A percentile compares a stretch with the other conserved stretches of the same genome.
These are phyloP conservation scores for Listronotus oregonensis DNA, from an alignment of 1,140 invertebrate species.

Conservation along the genomic window DNA sequence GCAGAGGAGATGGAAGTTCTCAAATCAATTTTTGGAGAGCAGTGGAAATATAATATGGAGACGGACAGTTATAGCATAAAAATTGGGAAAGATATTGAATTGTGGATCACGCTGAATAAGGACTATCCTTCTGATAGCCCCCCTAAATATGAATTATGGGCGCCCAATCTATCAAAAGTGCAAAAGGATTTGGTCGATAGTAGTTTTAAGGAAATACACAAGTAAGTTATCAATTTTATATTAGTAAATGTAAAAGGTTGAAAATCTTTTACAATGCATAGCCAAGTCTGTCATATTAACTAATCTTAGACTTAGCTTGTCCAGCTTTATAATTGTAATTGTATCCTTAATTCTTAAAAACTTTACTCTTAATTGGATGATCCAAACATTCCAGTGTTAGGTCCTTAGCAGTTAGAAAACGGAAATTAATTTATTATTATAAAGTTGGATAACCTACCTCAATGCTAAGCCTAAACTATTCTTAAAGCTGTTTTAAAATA, in stretches of 20 bases:
- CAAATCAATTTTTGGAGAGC: conserved; percentile 73
- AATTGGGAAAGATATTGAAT: conserved; percentile 60
- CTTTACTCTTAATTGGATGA: too few species aligned
- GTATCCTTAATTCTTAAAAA: too few species aligned
- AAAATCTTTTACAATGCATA: background rate
- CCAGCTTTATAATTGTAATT: too few species aligned
- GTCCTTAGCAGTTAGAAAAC: too few species aligned
- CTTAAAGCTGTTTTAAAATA: too few species aligned
- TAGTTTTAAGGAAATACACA: conserved; percentile 68
- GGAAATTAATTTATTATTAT: too few species aligned
- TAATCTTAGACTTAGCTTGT: background rate
- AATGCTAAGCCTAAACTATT: too few species aligned
- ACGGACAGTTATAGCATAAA: conserved; percentile 63
- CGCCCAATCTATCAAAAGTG: conserved; percentile 68
- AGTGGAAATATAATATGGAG: conserved; percentile 66
- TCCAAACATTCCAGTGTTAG: too few species aligned
- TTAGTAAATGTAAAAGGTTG: too few species aligned
- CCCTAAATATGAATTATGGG: conserved; percentile 73
- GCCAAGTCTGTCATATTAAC: background rate
- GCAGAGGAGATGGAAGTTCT: conserved; percentile 76
- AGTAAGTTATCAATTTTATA: conserved; percentile 58
- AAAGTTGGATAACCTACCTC: too few species aligned
- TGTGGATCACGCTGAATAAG: conserved; percentile 64
- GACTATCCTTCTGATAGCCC: conserved; percentile 70
- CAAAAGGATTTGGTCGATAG: conserved; percentile 63